phyloP scores from a whole-genome alignment of 2,113 vertebrate species.

The Eublepharis macularius region DNA sequence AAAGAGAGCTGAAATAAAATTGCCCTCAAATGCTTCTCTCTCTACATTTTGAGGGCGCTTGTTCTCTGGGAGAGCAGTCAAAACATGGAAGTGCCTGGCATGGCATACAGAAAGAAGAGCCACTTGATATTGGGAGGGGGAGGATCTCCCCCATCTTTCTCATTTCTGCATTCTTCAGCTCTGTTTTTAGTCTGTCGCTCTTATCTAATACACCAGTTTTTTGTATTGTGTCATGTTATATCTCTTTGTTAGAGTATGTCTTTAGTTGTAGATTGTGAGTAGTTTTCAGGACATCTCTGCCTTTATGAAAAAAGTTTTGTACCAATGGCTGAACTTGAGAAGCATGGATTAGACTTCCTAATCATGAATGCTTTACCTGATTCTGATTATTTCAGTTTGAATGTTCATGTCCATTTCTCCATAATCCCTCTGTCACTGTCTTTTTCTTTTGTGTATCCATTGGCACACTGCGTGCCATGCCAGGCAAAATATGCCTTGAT shows the following conservation, averaged over 20 bases:
- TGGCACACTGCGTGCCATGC: no score
- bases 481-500: not conserved
- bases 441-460: not conserved
- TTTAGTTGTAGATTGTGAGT: not conserved
- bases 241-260: not conserved
- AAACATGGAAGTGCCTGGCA: not conserved
- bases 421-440: not conserved
- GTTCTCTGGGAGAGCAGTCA: not conserved
- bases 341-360: not conserved
- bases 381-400: not conserved
- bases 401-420: not conserved
- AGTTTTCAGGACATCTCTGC: not conserved
- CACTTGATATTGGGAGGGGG: not conserved
- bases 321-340: not conserved
- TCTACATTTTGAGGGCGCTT: not conserved
- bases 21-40: not conserved
- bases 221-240: not conserved
- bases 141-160: not conserved
- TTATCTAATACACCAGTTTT: not conserved
- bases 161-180: not conserved
- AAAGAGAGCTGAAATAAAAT: not conserved
- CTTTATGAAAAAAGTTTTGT: not conserved
- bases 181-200: no score
- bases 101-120: not conserved
- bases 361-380: not conserved